Percentiles rank a stretch among this genome's conserved stretches.
phyloP scores from a whole-genome alignment of 2,888 invertebrate species.

The Mimas tiliae region DNA sequence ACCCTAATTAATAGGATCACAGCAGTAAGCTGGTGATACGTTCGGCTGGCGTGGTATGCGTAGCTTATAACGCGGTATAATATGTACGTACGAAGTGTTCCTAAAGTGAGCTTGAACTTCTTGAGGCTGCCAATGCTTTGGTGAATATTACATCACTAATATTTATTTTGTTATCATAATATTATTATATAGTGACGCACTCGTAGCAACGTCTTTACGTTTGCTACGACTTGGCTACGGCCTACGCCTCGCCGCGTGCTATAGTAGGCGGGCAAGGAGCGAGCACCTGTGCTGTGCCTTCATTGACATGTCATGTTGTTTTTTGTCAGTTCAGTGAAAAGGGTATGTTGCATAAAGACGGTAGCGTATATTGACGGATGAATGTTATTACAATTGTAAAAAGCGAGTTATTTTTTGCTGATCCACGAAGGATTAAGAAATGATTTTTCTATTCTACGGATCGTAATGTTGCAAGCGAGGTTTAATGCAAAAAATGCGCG shows the following conservation, averaged over 20 bases:
- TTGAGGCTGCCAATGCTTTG: too few species aligned
- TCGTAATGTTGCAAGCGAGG: background rate
- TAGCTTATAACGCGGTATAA: background rate
- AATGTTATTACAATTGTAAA: constrained; percentile 6
- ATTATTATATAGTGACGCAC: too few species aligned
- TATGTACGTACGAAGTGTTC: background rate
- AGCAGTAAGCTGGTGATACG: constrained; percentile 24
- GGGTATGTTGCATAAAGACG: background rate
- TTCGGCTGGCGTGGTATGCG: background rate
- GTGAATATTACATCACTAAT: too few species aligned
- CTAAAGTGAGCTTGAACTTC: background rate
- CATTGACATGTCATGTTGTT: constrained; percentile 1
- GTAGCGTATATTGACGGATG: background rate
- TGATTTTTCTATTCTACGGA: background rate
- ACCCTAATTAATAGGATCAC: constrained; percentile 35
- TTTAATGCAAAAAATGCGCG: background rate
- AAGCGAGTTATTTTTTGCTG: background rate
- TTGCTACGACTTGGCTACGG: constrained; percentile 39
- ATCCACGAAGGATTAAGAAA: constrained; percentile 5
- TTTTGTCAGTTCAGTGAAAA: background rate
- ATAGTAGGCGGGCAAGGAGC: background rate
- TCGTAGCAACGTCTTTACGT: constrained; percentile 36
- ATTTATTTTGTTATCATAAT: background rate
- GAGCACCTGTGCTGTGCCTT: background rate
- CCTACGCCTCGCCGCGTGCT: constrained; percentile 1